Conservation (phyloP, 2,888 invertebrate genomes). For the Harpalus rubripes region DNA sequence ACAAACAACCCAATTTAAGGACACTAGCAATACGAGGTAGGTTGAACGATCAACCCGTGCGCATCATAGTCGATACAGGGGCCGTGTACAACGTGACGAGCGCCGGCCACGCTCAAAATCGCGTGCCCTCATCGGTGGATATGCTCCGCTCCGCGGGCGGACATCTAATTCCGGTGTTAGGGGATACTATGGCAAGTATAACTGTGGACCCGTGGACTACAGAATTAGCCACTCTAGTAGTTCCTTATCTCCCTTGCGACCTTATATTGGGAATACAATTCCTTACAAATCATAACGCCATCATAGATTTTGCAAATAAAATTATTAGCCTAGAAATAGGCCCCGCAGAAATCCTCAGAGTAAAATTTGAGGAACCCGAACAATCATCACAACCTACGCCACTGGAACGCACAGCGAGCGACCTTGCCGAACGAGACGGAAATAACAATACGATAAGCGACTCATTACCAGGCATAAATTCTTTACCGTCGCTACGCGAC, state of each 20-base stretch:
- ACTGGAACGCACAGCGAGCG: not conserved
- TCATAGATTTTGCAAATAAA: not conserved
- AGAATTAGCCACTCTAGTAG: slow-evolving; percentile 33
- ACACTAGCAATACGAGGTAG: too few relatives aligned
- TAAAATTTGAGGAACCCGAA: not conserved
- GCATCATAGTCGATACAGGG: not conserved
- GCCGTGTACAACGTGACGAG: slow-evolving; percentile 10
- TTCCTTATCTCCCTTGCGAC: slow-evolving; percentile 15
- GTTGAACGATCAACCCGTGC: not conserved
- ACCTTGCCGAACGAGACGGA: not conserved
- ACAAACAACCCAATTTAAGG: too few relatives aligned
- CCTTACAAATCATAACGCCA: not conserved
- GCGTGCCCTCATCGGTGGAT: not conserved
- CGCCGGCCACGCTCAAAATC: not conserved
- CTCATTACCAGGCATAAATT: not conserved
- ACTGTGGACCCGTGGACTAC: not conserved
- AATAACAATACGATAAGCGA: not conserved
- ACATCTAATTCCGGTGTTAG: slow-evolving; percentile 22
- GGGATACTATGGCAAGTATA: not conserved
- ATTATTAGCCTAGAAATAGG: not conserved
- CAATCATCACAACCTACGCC: not conserved
- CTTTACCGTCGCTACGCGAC: not conserved
- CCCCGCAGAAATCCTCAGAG: not conserved
- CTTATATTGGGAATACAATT: slow-evolving; percentile 13
- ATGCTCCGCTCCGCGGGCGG: slow-evolving; percentile 24